Evolutionary conservation across 30 jellyfish, hydroid and myxozoan species (phyloP), one percentile per base, ranked within the genome.

Genomic region (Morbakka virulenta): DNA sequence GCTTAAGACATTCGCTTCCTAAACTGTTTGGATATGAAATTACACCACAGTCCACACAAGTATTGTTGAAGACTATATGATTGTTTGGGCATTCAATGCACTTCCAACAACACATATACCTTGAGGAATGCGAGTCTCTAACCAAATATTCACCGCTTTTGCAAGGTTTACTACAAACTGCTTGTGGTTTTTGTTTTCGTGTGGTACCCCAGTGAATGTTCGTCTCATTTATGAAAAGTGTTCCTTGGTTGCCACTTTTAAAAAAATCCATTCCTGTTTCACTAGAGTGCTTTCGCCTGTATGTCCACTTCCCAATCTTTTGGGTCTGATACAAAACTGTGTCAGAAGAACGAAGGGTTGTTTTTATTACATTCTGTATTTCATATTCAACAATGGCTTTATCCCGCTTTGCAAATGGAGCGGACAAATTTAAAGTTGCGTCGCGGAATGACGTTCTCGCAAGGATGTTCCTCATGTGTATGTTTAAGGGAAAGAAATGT

Each of bases 101-200:
- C n/a, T 57, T 50, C 97, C 97, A 89, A 36, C 97, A 89, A 83
- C 97, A 89, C 49, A 63, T 64, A 48, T 53, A 64, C 66, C 68
- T 72, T 12, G 52, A 62, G 27, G 51, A 69, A 9, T 80, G 81
- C 29, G 36, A 24, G 67, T 77, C 65, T 36, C 68, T 74, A 64
- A 0, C 97, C 97, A 2, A 61, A 50, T 0, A 81, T 52, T 36
- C 97, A 89, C 25, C 82, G 84, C 29, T 64, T 62, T 4, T 96
- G 82, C 83, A 95, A 89, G 20, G 87, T 69, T 31, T 91, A 80
- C 47, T n/a, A n/a, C n/a, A n/a, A n/a, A n/a, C n/a, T n/a, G n/a
- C n/a, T n/a, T n/a, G n/a, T n/a, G n/a, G n/a, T n/a, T n/a, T n/a
- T n/a, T n/a, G n/a, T n/a, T n/a, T n/a, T n/a, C n/a, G n/a, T n/a